phyloP scores from a whole-genome alignment of 2,888 invertebrate species.

The Microchrysa polita region DNA sequence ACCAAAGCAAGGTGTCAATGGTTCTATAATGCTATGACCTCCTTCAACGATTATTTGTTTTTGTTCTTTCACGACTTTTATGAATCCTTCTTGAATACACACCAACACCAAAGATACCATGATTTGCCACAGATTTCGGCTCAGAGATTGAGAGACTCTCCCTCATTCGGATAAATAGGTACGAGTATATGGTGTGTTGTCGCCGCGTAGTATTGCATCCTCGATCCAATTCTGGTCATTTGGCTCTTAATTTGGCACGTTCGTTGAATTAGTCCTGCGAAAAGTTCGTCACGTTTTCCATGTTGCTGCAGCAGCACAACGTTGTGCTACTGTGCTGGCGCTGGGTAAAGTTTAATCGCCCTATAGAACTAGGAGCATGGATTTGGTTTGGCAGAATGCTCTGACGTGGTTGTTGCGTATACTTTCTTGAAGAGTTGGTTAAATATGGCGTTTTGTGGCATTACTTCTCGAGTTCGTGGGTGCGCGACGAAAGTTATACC shows the following conservation, averaged over 20 bases:
- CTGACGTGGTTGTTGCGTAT: no score
- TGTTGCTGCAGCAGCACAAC: neutral
- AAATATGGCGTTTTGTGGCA: no score
- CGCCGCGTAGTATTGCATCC: slow-evolving; percentile 22
- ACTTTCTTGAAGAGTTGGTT: no score
- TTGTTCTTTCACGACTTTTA: slow-evolving; percentile 35
- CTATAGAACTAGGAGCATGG: slow-evolving; percentile 2
- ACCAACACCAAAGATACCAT: slow-evolving; percentile 10
- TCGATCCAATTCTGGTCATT: slow-evolving; percentile 38
- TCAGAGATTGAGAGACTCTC: neutral
- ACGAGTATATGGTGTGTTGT: slow-evolving; percentile 5
- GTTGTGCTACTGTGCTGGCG: no score
- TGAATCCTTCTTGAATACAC: slow-evolving; percentile 25
- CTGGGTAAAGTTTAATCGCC: slow-evolving; percentile 35
- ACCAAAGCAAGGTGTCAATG: slow-evolving; percentile 27
- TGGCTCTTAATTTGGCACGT: slow-evolving; percentile 44
- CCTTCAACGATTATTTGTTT: slow-evolving; percentile 11
- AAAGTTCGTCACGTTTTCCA: slow-evolving; percentile 46
- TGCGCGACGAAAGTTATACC: no score
- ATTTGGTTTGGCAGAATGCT: neutral
- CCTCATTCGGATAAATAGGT: no score
- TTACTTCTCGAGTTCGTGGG: no score
- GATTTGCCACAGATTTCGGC: slow-evolving; percentile 34
- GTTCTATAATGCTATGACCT: slow-evolving; percentile 30
- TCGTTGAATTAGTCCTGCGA: slow-evolving; percentile 40